phyloP scores from a whole-genome alignment of 1,140 invertebrate species.

The Brachionus rubens region DNA sequence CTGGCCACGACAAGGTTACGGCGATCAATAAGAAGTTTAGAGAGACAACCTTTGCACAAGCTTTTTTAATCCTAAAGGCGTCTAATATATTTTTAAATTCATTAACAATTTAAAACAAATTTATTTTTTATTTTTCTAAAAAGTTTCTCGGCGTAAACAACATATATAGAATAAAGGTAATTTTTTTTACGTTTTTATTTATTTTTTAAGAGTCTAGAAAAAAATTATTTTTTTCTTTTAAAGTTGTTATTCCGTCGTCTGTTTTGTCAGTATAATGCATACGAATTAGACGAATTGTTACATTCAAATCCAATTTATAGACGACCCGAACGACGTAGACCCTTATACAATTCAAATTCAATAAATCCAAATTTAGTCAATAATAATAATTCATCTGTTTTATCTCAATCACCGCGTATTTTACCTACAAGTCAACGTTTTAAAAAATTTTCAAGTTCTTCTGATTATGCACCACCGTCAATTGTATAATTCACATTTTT shows the following conservation, averaged over 20 bases:
- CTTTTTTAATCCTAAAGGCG: too few relatives aligned
- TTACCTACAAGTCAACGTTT: neutral
- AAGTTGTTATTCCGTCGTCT: slow-evolving; percentile 32
- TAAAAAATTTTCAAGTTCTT: slow-evolving; percentile 10
- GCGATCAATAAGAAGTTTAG: too few relatives aligned
- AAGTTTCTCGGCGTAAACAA: slow-evolving; percentile 44
- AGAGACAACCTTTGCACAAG: too few relatives aligned
- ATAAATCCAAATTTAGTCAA: neutral
- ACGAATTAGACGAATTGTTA: slow-evolving; percentile 35
- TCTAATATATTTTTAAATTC: too few relatives aligned
- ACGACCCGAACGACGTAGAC: neutral
- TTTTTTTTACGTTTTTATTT: neutral
- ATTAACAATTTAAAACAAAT: too few relatives aligned
- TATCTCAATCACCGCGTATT: neutral
- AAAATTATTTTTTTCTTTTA: too few relatives aligned
- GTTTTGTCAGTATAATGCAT: slow-evolving; percentile 22
- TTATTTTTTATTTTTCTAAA: too few relatives aligned
- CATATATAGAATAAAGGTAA: slow-evolving; percentile 34
- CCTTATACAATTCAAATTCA: neutral
- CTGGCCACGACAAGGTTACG: too few relatives aligned
- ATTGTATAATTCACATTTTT: neutral
- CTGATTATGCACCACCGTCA: neutral
- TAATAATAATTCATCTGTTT: neutral
- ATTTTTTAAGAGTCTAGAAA: neutral
- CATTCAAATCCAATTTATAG: slow-evolving; percentile 37